A percentile compares a stretch with the other conserved stretches of the same genome.
Evolutionary conservation across 2,888 invertebrate species (phyloP).

Genomic region (Siphlonurus alternatus): DNA sequence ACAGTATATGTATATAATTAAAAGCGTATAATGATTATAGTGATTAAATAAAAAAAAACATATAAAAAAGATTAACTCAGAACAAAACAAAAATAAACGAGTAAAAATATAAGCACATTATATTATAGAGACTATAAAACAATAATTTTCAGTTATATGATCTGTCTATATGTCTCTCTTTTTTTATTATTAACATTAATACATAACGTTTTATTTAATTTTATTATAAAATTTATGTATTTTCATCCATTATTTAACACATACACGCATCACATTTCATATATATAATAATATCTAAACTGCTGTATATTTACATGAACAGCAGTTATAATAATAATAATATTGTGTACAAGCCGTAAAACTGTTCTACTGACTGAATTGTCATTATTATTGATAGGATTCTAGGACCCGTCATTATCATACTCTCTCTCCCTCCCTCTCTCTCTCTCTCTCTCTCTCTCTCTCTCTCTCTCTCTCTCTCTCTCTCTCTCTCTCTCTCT

Average conservation of each 20-base stretch:
- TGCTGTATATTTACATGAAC: too few species aligned
- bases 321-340: too few species aligned
- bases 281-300: background rate
- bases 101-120: background rate
- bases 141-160: background rate
- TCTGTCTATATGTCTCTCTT: background rate
- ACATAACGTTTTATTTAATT: background rate
- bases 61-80: background rate
- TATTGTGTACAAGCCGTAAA: background rate
- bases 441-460: background rate
- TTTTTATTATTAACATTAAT: background rate
- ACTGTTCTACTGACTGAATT: background rate
- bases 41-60: background rate
- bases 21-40: background rate
- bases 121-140: background rate
- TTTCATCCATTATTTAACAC: background rate
- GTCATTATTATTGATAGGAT: background rate
- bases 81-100: background rate
- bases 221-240: background rate
- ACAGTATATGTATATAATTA: background rate
- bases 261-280: background rate
- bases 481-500: background rate
- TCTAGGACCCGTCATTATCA: background rate
- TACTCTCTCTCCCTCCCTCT: background rate
- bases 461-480: background rate